Conservation (phyloP, 2,888 invertebrate species). For the Meteorus colon region DNA sequence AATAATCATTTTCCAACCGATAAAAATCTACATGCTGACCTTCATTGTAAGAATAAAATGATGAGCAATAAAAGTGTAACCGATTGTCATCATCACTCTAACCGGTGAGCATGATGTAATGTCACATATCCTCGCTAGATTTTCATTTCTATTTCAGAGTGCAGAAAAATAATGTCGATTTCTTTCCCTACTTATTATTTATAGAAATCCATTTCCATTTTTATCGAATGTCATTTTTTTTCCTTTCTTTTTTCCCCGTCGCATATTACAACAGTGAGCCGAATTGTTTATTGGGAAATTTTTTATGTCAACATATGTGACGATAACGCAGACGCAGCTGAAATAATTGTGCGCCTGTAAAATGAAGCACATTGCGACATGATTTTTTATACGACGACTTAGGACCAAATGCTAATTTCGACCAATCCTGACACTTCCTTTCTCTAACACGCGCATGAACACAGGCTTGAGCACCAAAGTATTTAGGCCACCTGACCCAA, state of each 20-base stretch:
- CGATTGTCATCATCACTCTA: slow-evolving; percentile 41
- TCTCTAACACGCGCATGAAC: slow-evolving; percentile 15
- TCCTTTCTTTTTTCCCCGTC: neutral
- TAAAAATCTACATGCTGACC: slow-evolving; percentile 28
- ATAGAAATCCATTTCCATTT: neutral
- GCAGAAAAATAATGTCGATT: slow-evolving; percentile 13
- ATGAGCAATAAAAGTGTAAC: slow-evolving; percentile 31
- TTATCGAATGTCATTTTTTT: neutral
- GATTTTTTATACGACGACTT: slow-evolving; percentile 28
- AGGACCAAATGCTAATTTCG: slow-evolving; percentile 35
- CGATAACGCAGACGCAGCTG: slow-evolving; percentile 18
- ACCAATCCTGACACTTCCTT: slow-evolving; percentile 1
- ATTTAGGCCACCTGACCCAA: slow-evolving; percentile 39
- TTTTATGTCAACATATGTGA: neutral
- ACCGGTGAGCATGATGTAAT: slow-evolving; percentile 35
- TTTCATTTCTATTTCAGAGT: slow-evolving; percentile 31
- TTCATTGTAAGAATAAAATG: slow-evolving; percentile 37
- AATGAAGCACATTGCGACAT: slow-evolving; percentile 27
- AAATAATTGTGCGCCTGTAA: slow-evolving; percentile 30
- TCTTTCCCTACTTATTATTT: neutral
- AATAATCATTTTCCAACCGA: neutral
- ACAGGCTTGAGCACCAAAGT: slow-evolving; percentile 27
- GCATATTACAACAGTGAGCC: neutral
- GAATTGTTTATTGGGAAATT: slow-evolving; percentile 4
- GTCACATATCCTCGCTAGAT: slow-evolving; percentile 16